Evolutionary conservation across 2,888 invertebrate species (phyloP).

Genomic region (Automeris io): DNA sequence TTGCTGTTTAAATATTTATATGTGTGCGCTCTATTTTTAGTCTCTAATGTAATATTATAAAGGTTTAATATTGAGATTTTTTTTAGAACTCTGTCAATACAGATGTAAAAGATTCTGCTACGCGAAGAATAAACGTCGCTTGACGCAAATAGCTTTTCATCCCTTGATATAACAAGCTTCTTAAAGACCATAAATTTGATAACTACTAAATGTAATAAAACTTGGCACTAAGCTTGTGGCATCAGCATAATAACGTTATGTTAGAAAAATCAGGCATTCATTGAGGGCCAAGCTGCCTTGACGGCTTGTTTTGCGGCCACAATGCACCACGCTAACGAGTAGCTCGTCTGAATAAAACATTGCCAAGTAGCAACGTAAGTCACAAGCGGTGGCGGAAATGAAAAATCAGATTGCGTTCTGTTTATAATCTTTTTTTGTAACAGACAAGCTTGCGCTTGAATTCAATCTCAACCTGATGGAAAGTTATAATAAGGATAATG

Average conservation of each 20-base stretch:
- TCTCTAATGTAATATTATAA: too few species aligned
- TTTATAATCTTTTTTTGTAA: not conserved
- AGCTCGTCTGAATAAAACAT: conserved; percentile 72
- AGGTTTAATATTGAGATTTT: not conserved
- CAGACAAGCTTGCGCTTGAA: too few species aligned
- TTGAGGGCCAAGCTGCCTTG: conserved; percentile 45
- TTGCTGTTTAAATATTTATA: too few species aligned
- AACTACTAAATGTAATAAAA: not conserved
- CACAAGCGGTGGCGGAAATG: not conserved
- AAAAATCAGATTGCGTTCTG: not conserved
- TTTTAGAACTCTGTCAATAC: too few species aligned
- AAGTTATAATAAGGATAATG: too few species aligned
- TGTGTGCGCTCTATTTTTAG: too few species aligned
- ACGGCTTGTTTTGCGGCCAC: conserved; percentile 68
- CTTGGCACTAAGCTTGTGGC: not conserved
- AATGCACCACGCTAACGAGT: conserved; percentile 70
- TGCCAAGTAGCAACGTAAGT: conserved; percentile 17
- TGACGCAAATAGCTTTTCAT: too few species aligned
- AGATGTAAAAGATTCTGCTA: too few species aligned
- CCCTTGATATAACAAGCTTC: too few species aligned
- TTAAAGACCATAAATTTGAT: too few species aligned
- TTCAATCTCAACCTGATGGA: too few species aligned
- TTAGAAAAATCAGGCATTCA: conserved; percentile 47
- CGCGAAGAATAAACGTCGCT: too few species aligned
- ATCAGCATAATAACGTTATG: conserved; percentile 22